Conservation (phyloP, 2,113 vertebrate genomes). For the Semnornis frantzii region DNA sequence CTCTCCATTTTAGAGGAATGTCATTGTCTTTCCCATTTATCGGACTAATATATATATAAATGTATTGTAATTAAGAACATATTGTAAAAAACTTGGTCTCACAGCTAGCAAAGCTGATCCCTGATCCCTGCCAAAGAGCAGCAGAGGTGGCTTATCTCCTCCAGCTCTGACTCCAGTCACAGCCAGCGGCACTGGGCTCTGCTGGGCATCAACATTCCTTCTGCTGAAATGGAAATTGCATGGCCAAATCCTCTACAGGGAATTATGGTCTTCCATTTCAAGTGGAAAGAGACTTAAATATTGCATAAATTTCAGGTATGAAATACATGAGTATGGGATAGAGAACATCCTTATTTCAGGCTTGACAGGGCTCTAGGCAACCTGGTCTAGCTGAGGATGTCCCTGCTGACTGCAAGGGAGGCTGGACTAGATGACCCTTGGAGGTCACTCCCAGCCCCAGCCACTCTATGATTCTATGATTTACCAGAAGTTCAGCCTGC, state of each 20-base stretch:
- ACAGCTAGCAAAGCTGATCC: not conserved
- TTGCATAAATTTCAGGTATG: not conserved
- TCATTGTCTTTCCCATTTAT: not conserved
- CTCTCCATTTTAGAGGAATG: not conserved
- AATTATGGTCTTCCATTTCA: not conserved
- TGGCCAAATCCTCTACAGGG: not conserved
- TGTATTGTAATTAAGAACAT: not conserved
- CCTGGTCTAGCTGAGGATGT: no score
- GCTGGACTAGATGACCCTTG: no score
- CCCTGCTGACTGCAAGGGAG: no score
- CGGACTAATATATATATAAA: not conserved
- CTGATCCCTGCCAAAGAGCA: not conserved
- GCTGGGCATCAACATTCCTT: not conserved
- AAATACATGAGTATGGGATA: not conserved
- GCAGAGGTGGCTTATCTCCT: not conserved
- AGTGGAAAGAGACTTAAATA: not conserved
- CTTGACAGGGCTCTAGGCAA: no score
- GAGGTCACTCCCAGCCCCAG: no score
- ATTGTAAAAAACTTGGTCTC: not conserved
- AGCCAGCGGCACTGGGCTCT: accelerated
- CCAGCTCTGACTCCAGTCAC: accelerated
- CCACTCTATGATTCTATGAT: no score
- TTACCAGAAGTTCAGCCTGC: no score
- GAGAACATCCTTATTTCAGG: not conserved
- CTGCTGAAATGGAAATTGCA: not conserved